A percentile compares a stretch with the other conserved stretches of the same genome.
Evolutionary conservation across 1,140 invertebrate species (phyloP).

Genomic region (Cherax quadricarinatus): DNA sequence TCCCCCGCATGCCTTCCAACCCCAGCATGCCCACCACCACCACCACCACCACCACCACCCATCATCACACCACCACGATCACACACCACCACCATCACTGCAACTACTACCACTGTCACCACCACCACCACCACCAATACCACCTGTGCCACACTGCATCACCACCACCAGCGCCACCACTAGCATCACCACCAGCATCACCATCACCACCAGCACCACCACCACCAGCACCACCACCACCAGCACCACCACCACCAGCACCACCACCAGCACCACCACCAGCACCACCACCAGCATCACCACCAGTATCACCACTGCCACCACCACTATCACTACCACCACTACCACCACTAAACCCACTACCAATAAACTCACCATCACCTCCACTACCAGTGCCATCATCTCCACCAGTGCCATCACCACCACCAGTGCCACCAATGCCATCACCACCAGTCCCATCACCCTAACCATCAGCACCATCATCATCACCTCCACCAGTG

Average conservation of each 20-base stretch:
- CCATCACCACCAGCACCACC: neutral
- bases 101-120: conserved; percentile 5
- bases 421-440: too few relatives aligned
- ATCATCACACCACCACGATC: neutral
- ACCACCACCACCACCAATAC: neutral
- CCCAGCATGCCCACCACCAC: neutral
- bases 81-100: neutral
- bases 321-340: neutral
- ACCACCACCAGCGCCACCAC: neutral
- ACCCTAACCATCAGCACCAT: too few relatives aligned
- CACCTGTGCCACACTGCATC: neutral
- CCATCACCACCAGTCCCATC: too few relatives aligned
- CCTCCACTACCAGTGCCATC: neutral
- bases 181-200: neutral
- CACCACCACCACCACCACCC: neutral
- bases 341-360: neutral
- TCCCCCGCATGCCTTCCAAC: neutral
- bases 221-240: neutral
- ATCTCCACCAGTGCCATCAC: too few relatives aligned
- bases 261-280: too few relatives aligned
- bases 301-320: too few relatives aligned
- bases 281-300: too few relatives aligned
- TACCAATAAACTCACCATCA: neutral
- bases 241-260: neutral
- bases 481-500: too few relatives aligned